Evolutionary conservation across 2,797 vertebrate species (phyloP).

Genomic region (Pterois miles): DNA sequence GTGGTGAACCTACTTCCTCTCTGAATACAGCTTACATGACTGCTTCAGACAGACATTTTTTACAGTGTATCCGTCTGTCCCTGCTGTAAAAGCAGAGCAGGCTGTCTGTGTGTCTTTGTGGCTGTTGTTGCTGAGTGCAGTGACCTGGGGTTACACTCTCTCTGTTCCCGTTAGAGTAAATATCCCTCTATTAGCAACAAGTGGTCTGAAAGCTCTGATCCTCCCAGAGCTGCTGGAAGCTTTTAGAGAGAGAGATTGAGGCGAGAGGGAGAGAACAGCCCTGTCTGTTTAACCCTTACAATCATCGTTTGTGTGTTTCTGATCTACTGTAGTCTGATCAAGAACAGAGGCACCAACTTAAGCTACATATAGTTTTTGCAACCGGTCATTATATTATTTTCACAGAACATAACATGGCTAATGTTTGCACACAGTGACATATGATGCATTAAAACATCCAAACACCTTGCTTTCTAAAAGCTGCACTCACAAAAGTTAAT

Average conservation of each 20-base stretch:
- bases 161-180: slow-evolving; percentile 58
- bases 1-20: slow-evolving; percentile 1
- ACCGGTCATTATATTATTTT: no score
- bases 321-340: background rate
- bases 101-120: slow-evolving; percentile 60
- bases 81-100: slow-evolving; percentile 57
- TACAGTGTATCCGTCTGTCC: slow-evolving; percentile 53
- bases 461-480: background rate
- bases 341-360: background rate
- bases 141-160: slow-evolving; percentile 65
- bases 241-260: slow-evolving; percentile 26
- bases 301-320: background rate
- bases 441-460: background rate
- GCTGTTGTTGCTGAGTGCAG: slow-evolving; percentile 69
- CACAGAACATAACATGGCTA: no score
- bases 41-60: slow-evolving; percentile 24
- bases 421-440: background rate
- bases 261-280: background rate
- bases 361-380: background rate
- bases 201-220: slow-evolving; percentile 67
- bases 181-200: slow-evolving; percentile 71
- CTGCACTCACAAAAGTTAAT: no score
- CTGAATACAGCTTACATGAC: background rate
- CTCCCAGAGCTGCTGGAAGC: slow-evolving; percentile 48
- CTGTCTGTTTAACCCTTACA: slow-evolving; percentile 14